Evolutionary conservation across 1,140 invertebrate genomes (phyloP), one percentile per base, ranked within the genome.

Genomic region (Drosophila albomicans): DNA sequence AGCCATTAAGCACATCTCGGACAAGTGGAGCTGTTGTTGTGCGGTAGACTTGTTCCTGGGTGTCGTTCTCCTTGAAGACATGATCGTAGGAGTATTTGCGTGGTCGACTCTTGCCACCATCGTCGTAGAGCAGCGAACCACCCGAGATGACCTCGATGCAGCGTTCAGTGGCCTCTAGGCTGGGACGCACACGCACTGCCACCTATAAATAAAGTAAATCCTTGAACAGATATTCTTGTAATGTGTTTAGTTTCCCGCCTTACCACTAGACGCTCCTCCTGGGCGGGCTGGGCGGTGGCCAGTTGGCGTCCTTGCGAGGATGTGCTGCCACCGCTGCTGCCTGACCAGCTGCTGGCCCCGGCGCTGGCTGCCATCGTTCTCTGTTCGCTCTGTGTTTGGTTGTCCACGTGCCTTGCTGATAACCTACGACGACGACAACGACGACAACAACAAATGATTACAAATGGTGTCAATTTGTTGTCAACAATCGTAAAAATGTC

Each of bases 81-180:
- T 96, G 94, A 91, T 99, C 98, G 92, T 98, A 99, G 0, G 96
- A 94, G 93, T 97, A 99, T 86, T 97, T 96, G 70, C 96, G 95
- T 54, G 96, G 95, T 2, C 92, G 91, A 56, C 87, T 92, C 64
- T 91, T 91, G 54, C 90, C 86, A 89, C 84, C 94, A 75, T 94
- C 93, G 46, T 93, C 92, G 48, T 91, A 93, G 0, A 92, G 73
- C 5, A 93, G 73, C 3, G 92, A 91, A 25, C 82, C 82, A 3
- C 76, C 66, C 3, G 92, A 92, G n/a, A 92, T 75, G 7, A 93
- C 90, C 66, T 93, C 92, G n/a, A 93, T 90, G 73, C 92, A 93
- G 57, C 89, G 91, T 13, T 93, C 92, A 6, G 74, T 57, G 25
- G 74, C 78, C 59, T 92, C 91, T 35, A 81, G 41, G 15, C 81